Evolutionary conservation across 2,113 vertebrate genomes (phyloP).

Genomic region (Lepus timidus): DNA sequence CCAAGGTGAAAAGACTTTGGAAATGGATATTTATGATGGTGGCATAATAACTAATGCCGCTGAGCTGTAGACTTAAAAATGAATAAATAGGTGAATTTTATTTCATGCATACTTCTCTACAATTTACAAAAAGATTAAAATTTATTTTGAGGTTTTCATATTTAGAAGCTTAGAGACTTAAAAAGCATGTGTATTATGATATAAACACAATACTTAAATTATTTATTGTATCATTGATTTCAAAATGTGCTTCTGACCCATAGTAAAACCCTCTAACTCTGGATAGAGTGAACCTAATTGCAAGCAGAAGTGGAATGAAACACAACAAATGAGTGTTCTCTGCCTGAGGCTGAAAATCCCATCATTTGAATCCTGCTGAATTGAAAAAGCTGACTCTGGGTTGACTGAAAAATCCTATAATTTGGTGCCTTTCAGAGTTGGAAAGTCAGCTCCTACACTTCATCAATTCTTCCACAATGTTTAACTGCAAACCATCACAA

Average conservation of each 20-base stretch:
- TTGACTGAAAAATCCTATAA: neutral
- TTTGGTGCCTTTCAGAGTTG: neutral
- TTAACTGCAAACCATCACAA: neutral
- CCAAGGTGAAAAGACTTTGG: neutral
- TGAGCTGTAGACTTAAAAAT: neutral
- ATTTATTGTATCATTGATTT: neutral
- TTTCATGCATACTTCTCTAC: neutral
- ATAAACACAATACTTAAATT: neutral
- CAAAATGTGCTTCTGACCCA: neutral
- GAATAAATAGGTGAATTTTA: neutral
- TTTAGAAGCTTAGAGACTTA: neutral
- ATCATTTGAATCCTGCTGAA: conserved; percentile 15
- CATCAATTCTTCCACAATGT: neutral
- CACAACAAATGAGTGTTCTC: neutral
- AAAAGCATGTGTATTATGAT: neutral
- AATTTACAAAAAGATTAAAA: neutral
- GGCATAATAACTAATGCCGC: neutral
- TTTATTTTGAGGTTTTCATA: too few species aligned
- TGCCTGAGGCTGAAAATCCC: neutral
- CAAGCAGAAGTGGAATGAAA: neutral
- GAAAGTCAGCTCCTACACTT: neutral
- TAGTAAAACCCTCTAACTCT: neutral
- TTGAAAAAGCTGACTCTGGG: neutral
- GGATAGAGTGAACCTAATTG: neutral
- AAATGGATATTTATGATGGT: neutral